Base-by-base conservation (phyloP, 2,797 vertebrate genomes). In the Anabas testudineus region DNA sequence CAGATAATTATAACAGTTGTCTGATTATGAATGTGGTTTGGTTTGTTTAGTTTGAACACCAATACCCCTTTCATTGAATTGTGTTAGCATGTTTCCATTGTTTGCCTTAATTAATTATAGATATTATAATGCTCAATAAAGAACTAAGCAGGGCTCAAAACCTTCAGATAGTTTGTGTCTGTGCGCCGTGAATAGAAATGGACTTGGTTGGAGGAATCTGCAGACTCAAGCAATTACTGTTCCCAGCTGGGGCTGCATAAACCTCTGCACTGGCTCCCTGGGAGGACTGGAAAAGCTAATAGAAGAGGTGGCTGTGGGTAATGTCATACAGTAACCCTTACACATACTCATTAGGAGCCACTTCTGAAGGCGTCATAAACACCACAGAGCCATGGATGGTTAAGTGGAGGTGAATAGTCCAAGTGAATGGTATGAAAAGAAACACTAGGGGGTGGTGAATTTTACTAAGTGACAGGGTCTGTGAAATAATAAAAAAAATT, bases 351-450 rank as follows among this genome's bases (percentile, higher is more conserved):
- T 93, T 92, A 93, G 84, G 75, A 84, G 76, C 83, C 83, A 86
- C 90, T 91, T 92, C 90, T 92, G 86, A 93, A 85, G 90, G 78
- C 67, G 91, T 93, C 90, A 75, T 93, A 93, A 94, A 94, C 93
- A 93, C 92, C 79, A 85, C 83, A 72, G 74, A 92, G 89, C 74
- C 79, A 66, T 66, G 76, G 77, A 82, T 47, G 78, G 85, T 79
- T 80, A 84, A 82, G 67, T 74, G 61, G 77, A 82, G 67, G 63
- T 62, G 45, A 76, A 53, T 54, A 74, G 72, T 67, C 2, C 3
- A 37, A 69, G 51, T 55, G 49, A 62, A 62, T 1, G 37, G 48
- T 69, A 76, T 34, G 66, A 67, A 80, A 84, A 75, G 57, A 69
- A 81, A 65, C 39, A 46, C 42, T 19, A 21, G 7, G 46, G 28